These are phyloP conservation scores for Struthidea cinerea DNA, from an alignment of 2,113 vertebrate genomes.

Conservation along the genomic window DNA sequence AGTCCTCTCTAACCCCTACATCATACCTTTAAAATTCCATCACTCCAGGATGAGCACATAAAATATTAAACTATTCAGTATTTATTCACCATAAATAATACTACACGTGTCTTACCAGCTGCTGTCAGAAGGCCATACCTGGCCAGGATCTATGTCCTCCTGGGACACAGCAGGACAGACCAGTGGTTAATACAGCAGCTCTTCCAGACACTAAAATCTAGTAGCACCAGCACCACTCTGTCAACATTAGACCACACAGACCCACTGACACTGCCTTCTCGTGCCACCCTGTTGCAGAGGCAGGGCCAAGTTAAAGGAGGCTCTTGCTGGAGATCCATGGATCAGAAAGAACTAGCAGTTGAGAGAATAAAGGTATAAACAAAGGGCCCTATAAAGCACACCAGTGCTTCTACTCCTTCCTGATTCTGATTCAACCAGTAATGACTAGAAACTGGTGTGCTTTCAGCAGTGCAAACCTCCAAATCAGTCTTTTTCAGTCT, in stretches of 20 bases:
- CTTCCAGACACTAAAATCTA: not conserved
- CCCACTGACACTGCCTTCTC: accelerated
- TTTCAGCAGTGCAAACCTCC: not conserved
- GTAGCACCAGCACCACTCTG: not conserved
- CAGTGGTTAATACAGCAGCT: not conserved
- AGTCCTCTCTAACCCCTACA: not conserved
- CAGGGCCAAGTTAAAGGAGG: not conserved
- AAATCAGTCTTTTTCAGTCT: not conserved
- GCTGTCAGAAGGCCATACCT: not conserved
- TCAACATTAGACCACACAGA: not conserved
- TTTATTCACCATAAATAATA: not conserved
- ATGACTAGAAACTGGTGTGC: not conserved
- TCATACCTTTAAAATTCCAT: not conserved
- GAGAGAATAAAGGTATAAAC: not conserved
- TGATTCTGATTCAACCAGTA: not conserved
- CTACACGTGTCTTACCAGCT: accelerated
- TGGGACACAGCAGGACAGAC: not conserved
- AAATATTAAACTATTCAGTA: not conserved
- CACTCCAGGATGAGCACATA: not conserved
- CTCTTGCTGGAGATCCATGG: not conserved
- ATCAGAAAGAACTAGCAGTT: not conserved
- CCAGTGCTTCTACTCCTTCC: not conserved
- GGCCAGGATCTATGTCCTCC: not conserved
- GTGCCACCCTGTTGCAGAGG: not conserved
- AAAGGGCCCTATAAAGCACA: not conserved